A percentile compares a stretch with the other conserved stretches of the same genome.
These are phyloP conservation scores for Aplochiton taeniatus DNA, from an alignment of 2,797 vertebrate genomes.

Conservation along the genomic window DNA sequence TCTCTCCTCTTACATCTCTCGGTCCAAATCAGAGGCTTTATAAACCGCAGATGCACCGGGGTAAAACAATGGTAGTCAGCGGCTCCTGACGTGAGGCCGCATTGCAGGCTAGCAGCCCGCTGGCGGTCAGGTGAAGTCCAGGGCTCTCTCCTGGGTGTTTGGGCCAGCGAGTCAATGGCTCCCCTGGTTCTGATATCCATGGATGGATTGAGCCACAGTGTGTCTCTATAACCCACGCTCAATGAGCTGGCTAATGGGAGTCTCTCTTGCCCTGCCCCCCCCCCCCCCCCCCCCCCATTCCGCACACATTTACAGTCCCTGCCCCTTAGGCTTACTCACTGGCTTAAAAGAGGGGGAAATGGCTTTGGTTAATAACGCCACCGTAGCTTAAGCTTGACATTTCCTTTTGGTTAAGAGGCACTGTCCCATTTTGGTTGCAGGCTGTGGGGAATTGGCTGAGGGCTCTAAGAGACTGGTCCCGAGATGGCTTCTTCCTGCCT, in stretches of 20 bases:
- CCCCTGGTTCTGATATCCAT: slow-evolving; percentile 51
- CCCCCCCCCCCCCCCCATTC: slow-evolving; percentile 28
- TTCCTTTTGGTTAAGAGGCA: slow-evolving; percentile 47
- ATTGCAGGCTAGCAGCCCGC: background rate
- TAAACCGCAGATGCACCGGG: background rate
- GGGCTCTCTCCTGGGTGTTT: slow-evolving; percentile 36
- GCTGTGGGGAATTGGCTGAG: slow-evolving; percentile 30
- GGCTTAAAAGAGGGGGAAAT: slow-evolving; percentile 8
- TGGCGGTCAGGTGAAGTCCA: slow-evolving; percentile 34
- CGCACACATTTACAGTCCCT: slow-evolving; percentile 62
- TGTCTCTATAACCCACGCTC: slow-evolving; percentile 67
- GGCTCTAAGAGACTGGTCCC: slow-evolving; percentile 41
- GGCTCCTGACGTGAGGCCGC: slow-evolving; percentile 20
- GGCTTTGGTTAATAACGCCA: slow-evolving; percentile 16
- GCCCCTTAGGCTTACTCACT: slow-evolving; percentile 55
- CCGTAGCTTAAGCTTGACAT: slow-evolving; percentile 46
- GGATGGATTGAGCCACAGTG: slow-evolving; percentile 61
- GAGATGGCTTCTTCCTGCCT: background rate
- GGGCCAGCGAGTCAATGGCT: slow-evolving; percentile 57
- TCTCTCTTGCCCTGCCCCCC: slow-evolving; percentile 64
- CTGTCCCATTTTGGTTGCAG: slow-evolving; percentile 37
- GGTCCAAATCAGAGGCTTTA: background rate
- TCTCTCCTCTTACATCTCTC: no score
- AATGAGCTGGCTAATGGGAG: slow-evolving; percentile 72
- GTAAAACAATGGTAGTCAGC: background rate